These are phyloP conservation scores for Gibbula magus DNA, from an alignment of 2,888 invertebrate species.

Conservation along the genomic window DNA sequence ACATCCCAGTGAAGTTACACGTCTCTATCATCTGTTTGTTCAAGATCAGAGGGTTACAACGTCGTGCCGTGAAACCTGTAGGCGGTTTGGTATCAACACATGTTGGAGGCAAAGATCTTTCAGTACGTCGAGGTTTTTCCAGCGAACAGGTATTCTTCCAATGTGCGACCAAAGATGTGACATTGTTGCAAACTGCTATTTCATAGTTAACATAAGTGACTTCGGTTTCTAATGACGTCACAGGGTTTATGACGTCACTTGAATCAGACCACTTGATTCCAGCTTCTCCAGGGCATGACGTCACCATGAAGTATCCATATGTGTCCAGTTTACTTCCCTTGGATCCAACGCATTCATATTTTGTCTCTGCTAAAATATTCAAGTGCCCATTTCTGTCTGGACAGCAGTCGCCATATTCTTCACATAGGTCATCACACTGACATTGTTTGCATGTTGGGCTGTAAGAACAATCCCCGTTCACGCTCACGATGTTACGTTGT, in stretches of 20 bases:
- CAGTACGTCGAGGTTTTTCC: too few relatives aligned
- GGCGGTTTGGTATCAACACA: too few relatives aligned
- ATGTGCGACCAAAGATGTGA: not conserved
- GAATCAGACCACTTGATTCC: not conserved
- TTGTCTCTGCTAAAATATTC: too few relatives aligned
- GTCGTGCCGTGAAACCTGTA: not conserved
- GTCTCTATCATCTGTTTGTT: not conserved
- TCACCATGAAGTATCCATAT: not conserved
- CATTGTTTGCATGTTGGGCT: not conserved
- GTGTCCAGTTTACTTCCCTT: too few relatives aligned
- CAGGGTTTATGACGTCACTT: not conserved
- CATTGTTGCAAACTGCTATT: slow-evolving; percentile 24
- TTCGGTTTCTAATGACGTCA: not conserved
- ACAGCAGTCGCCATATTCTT: slow-evolving; percentile 31
- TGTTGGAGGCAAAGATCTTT: too few relatives aligned
- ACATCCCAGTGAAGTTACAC: not conserved
- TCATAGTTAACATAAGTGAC: slow-evolving; percentile 20
- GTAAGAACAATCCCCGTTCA: not conserved
- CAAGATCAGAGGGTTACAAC: not conserved
- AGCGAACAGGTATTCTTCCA: too few relatives aligned
- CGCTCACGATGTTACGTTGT: not conserved
- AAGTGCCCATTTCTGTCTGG: not conserved
- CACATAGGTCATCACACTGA: slow-evolving; percentile 25
- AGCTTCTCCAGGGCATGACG: not conserved
- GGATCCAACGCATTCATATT: too few relatives aligned